Evolutionary conservation across 2,888 invertebrate species (phyloP).

Genomic region (Nomada lathburiana): DNA sequence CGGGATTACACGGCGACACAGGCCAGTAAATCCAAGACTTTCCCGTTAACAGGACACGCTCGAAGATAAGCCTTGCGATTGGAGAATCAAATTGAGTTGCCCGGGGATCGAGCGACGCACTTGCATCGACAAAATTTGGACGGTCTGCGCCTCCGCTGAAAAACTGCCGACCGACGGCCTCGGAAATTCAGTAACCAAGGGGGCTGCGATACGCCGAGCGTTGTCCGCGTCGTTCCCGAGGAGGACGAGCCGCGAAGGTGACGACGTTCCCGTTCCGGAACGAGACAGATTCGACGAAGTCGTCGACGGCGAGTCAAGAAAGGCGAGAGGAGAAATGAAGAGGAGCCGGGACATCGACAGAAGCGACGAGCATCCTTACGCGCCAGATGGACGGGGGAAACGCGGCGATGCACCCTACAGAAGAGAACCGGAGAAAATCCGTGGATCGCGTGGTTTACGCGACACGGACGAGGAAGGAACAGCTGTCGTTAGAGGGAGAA

Average conservation of each 20-base stretch:
- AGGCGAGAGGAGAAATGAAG: not conserved
- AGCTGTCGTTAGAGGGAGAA: constrained; percentile 23
- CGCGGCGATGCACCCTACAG: constrained; percentile 50
- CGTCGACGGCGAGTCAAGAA: constrained; percentile 28
- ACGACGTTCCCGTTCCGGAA: not conserved
- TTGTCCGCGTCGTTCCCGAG: not conserved
- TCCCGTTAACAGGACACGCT: not conserved
- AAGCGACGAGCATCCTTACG: constrained; percentile 20
- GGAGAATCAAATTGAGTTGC: not conserved
- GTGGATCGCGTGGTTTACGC: constrained; percentile 29
- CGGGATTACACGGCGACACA: not conserved
- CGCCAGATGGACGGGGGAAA: constrained; percentile 42
- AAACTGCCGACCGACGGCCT: too few species aligned
- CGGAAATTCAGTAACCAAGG: too few species aligned
- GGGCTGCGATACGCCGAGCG: too few species aligned
- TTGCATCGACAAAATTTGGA: not conserved
- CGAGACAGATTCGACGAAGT: constrained; percentile 32
- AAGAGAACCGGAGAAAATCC: constrained; percentile 26
- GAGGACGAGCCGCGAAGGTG: not conserved
- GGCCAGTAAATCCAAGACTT: not conserved
- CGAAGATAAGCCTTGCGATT: not conserved
- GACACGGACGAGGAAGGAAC: constrained; percentile 15
- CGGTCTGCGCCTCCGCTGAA: too few species aligned
- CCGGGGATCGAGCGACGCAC: not conserved
- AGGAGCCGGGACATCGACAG: constrained; percentile 22